Conservation (phyloP, 2,797 vertebrate species). For the Micrastur ruficollis region DNA sequence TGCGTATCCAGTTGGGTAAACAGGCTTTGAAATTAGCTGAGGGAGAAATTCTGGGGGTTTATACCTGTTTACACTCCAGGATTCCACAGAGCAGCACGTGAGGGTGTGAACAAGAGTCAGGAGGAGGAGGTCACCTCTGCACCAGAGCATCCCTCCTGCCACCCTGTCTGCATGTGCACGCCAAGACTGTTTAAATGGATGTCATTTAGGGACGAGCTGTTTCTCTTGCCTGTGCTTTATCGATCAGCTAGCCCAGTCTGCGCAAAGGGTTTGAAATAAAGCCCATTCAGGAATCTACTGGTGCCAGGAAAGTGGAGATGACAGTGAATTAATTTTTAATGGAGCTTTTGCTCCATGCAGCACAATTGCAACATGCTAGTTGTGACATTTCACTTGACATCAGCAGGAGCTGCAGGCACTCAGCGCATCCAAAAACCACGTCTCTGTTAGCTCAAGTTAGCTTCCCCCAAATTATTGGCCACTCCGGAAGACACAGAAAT, state of each 20-base stretch:
- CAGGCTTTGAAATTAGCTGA: conserved; percentile 48
- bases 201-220: neutral
- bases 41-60: neutral
- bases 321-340: neutral
- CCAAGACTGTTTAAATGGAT: neutral
- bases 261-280: neutral
- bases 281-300: neutral
- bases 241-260: neutral
- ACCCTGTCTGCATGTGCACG: neutral
- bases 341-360: neutral
- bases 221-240: neutral
- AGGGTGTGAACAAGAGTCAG: neutral
- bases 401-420: neutral
- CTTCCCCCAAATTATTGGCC: neutral
- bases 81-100: neutral
- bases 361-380: neutral
- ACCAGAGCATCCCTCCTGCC: neutral
- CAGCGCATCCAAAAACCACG: neutral
- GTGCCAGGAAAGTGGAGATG: neutral
- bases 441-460: neutral
- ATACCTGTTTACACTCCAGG: neutral
- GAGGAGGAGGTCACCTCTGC: neutral
- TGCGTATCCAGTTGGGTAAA: conserved; percentile 20
- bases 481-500: neutral
- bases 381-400: neutral